Conservation (phyloP, 1,140 invertebrate species). For the Bombus impatiens region DNA sequence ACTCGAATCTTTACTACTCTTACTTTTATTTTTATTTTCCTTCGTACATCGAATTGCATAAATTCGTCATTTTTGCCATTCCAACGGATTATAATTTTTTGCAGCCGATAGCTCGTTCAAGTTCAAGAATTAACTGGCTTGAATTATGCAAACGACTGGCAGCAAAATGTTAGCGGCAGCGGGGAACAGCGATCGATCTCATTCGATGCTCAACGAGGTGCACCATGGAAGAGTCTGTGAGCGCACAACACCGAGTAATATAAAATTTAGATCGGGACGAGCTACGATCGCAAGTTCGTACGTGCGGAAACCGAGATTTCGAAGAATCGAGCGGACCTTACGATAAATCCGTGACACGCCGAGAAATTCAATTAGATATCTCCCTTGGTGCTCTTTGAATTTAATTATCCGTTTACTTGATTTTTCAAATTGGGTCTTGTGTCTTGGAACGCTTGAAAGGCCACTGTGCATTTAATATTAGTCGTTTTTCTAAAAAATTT, state of each 20-base stretch:
- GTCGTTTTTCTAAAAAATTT: not conserved
- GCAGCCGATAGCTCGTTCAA: not conserved
- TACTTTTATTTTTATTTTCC: too few relatives aligned
- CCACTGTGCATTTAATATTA: accelerated
- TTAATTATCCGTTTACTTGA: constrained; percentile 28
- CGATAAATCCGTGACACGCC: not conserved
- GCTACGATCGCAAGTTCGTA: constrained; percentile 2
- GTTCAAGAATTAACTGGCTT: constrained; percentile 19
- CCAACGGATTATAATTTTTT: not conserved
- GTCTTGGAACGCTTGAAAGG: not conserved
- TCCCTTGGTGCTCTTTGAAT: not conserved
- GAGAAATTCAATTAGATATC: not conserved
- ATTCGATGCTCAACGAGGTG: constrained; percentile 55
- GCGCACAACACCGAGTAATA: constrained; percentile 19
- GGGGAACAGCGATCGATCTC: constrained; percentile 61
- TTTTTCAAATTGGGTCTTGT: too few relatives aligned
- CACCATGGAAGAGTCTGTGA: constrained; percentile 2
- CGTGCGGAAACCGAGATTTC: constrained; percentile 25
- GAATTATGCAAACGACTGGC: constrained; percentile 75
- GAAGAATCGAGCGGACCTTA: not conserved
- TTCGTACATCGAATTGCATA: not conserved
- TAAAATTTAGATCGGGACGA: constrained; percentile 16
- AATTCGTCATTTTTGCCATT: not conserved
- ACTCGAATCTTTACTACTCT: too few relatives aligned
- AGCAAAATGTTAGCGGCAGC: constrained; percentile 72